These are phyloP conservation scores for Aphis gossypii DNA, from an alignment of 1,140 invertebrate species.

Conservation along the genomic window DNA sequence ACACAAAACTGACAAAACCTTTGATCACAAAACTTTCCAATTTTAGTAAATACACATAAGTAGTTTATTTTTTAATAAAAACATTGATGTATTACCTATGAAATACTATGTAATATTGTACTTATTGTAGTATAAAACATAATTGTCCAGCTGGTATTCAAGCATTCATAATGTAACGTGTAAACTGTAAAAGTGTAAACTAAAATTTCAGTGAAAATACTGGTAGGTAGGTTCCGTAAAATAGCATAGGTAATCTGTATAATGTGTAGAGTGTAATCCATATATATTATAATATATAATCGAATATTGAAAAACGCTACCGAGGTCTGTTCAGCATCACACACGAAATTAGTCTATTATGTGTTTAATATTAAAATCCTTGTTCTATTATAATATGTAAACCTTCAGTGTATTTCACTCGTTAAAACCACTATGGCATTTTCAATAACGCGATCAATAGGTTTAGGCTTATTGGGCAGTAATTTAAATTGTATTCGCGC, in stretches of 20 bases:
- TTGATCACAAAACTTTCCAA: not conserved
- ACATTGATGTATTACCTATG: not conserved
- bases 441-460: constrained; percentile 8
- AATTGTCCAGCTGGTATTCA: too few species aligned
- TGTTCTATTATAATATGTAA: constrained; percentile 4
- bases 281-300: not conserved
- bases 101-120: not conserved
- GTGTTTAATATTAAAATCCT: constrained; percentile 14
- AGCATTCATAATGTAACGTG: not conserved
- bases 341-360: not conserved
- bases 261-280: not conserved
- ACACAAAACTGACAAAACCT: too few species aligned
- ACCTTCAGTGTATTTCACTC: not conserved
- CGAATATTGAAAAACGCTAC: not conserved
- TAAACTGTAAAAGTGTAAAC: not conserved
- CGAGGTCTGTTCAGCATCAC: not conserved
- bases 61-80: not conserved
- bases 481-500: not conserved
- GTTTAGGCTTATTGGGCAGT: not conserved
- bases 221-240: not conserved
- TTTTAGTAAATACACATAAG: not conserved
- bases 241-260: not conserved
- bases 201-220: not conserved
- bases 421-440: not conserved
- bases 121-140: not conserved